Conservation (phyloP, 2,113 vertebrate species). For the Aptenodytes patagonicus region DNA sequence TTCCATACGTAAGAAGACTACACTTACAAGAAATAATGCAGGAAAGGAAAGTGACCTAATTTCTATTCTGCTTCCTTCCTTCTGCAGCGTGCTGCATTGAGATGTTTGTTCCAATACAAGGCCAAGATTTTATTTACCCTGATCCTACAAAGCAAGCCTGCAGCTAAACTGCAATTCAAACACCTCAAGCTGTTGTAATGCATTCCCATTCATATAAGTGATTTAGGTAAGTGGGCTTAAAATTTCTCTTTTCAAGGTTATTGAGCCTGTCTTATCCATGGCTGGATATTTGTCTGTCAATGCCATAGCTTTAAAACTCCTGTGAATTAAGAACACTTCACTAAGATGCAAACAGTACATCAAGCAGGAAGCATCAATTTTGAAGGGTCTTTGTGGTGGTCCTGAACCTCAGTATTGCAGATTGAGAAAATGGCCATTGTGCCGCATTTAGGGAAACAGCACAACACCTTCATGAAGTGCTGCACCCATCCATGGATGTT, state of each 20-base stretch:
- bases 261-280: neutral
- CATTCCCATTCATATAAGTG: neutral
- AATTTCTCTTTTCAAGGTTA: neutral
- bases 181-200: neutral
- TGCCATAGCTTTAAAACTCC: neutral
- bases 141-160: constrained; percentile 3
- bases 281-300: neutral
- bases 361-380: neutral
- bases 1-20: constrained; percentile 20
- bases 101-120: constrained; percentile 50
- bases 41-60: constrained; percentile 50
- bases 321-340: neutral
- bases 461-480: accelerated
- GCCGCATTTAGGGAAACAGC: neutral
- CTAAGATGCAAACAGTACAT: neutral
- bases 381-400: neutral
- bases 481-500: neutral
- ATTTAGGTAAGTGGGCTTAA: neutral
- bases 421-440: neutral
- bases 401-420: neutral
- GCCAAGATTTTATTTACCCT: constrained; percentile 32
- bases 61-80: constrained; percentile 57
- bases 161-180: neutral
- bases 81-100: neutral
- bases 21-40: constrained; percentile 40